A percentile compares a stretch with the other conserved stretches of the same genome.
Conservation (phyloP, 1,140 invertebrate species). For the Probaryconus sp. region DNA sequence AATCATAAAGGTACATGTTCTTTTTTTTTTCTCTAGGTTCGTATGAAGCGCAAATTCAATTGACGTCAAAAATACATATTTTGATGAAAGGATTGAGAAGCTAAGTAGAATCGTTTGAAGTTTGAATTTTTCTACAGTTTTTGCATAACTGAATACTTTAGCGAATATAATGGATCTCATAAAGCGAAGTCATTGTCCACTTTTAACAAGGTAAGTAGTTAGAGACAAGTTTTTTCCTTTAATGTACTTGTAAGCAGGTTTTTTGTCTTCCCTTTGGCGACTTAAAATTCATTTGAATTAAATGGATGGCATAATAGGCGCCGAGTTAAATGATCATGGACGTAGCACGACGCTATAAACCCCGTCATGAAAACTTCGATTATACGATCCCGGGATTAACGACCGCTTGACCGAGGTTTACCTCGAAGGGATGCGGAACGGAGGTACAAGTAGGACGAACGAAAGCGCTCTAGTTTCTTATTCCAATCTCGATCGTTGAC, state of each 20-base stretch:
- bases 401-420: slow-evolving; percentile 55
- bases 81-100: too few relatives aligned
- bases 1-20: too few relatives aligned
- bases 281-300: slow-evolving; percentile 38
- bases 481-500: slow-evolving; percentile 61
- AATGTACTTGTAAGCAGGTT: slow-evolving; percentile 13
- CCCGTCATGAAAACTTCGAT: slow-evolving; percentile 54
- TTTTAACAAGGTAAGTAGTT: too few relatives aligned
- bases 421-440: slow-evolving; percentile 44
- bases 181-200: too few relatives aligned
- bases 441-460: slow-evolving; percentile 44
- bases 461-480: slow-evolving; percentile 58
- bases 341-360: slow-evolving; percentile 42
- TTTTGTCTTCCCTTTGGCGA: slow-evolving; percentile 19
- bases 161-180: too few relatives aligned
- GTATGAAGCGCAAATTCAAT: too few relatives aligned
- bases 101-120: too few relatives aligned
- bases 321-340: slow-evolving; percentile 34
- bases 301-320: slow-evolving; percentile 37
- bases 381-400: slow-evolving; percentile 50
- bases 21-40: too few relatives aligned
- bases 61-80: too few relatives aligned
- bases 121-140: too few relatives aligned
- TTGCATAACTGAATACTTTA: too few relatives aligned
- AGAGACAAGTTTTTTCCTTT: too few relatives aligned